These are phyloP conservation scores for Ostrea edulis DNA, from an alignment of 1,140 invertebrate genomes.

Conservation along the genomic window DNA sequence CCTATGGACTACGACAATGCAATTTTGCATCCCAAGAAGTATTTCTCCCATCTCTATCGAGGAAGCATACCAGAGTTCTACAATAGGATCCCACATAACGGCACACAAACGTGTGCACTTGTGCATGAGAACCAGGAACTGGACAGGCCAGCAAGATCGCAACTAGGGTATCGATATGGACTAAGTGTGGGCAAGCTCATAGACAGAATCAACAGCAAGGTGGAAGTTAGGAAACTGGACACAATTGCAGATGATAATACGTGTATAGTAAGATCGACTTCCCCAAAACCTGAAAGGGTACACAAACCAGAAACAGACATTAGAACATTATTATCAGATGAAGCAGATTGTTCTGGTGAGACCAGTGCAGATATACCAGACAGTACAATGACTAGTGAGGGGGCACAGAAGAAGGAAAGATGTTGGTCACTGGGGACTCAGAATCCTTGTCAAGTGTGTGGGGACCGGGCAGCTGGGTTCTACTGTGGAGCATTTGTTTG, in stretches of 20 bases:
- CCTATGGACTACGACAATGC: not conserved
- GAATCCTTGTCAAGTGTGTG: slow-evolving; percentile 76
- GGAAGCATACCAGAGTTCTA: not conserved
- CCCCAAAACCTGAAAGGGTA: not conserved
- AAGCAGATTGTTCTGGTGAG: not conserved
- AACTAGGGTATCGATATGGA: not conserved
- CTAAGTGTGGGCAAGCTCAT: not conserved
- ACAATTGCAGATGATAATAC: not conserved
- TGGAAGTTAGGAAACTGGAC: not conserved
- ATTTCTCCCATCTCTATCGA: slow-evolving; percentile 15
- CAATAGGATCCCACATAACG: not conserved
- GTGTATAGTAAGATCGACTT: not conserved
- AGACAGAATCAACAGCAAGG: slow-evolving; percentile 2
- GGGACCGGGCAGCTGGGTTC: slow-evolving; percentile 77
- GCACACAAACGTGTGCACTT: not conserved
- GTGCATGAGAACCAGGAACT: not conserved
- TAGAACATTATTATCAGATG: not conserved
- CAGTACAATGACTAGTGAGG: slow-evolving; percentile 11
- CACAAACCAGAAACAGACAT: not conserved
- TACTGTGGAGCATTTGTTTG: slow-evolving; percentile 79
- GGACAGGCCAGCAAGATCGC: not conserved
- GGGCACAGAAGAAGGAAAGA: slow-evolving; percentile 13
- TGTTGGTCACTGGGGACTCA: slow-evolving; percentile 8
- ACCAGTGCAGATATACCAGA: not conserved
- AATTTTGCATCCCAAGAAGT: slow-evolving; percentile 10